phyloP scores from a whole-genome alignment of 2,113 vertebrate genomes.

The Bombycilla garrulus region DNA sequence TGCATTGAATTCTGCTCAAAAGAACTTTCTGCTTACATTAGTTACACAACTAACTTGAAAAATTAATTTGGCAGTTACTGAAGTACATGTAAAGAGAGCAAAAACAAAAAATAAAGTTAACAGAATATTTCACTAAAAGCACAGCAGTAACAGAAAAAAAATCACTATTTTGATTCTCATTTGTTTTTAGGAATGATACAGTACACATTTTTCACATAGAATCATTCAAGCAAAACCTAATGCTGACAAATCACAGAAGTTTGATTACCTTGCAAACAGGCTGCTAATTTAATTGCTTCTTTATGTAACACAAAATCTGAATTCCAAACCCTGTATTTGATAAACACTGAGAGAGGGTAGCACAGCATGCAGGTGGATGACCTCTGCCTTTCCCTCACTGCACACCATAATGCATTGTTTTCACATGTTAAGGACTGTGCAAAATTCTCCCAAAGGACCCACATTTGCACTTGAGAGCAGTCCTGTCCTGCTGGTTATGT shows the following conservation, averaged over 20 bases:
- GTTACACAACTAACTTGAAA: neutral
- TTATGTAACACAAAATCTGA: fast-evolving
- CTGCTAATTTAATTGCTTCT: neutral
- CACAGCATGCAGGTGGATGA: neutral
- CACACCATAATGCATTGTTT: neutral
- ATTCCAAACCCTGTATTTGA: too few relatives aligned
- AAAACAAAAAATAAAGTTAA: neutral
- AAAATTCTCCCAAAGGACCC: neutral
- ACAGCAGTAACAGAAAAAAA: neutral
- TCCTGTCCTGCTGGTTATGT: neutral
- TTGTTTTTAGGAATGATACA: neutral
- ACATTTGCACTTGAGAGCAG: neutral
- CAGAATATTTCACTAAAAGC: neutral
- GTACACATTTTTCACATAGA: neutral
- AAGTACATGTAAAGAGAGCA: neutral
- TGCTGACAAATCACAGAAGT: neutral
- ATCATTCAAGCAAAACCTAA: neutral
- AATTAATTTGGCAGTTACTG: neutral
- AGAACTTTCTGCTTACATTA: neutral
- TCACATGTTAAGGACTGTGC: neutral
- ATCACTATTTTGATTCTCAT: neutral
- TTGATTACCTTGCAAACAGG: neutral
- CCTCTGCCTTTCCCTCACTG: neutral
- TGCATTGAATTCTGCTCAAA: neutral
- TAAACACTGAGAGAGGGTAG: neutral